Evolutionary conservation across 1,140 invertebrate species (phyloP).

Genomic region (Lordiphosa collinella): DNA sequence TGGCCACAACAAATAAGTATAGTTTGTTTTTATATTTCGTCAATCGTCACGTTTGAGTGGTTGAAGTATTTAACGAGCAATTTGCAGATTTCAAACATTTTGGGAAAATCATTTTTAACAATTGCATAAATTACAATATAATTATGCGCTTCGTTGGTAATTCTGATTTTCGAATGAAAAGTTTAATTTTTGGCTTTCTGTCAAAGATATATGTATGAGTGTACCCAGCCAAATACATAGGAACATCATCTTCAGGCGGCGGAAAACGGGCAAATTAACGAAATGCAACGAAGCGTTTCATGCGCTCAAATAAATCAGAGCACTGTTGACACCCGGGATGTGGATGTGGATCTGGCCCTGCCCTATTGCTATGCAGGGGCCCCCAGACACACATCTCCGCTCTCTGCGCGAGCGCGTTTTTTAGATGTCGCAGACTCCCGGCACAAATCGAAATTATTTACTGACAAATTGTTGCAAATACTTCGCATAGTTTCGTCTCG

Average conservation of each 20-base stretch:
- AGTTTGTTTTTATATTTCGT: constrained; percentile 40
- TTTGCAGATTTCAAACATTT: constrained; percentile 48
- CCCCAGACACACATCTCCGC: constrained; percentile 25
- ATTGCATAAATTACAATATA: constrained; percentile 71
- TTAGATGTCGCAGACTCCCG: constrained; percentile 39
- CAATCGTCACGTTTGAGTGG: constrained; percentile 53
- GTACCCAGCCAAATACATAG: constrained; percentile 5
- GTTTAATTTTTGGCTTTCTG: constrained; percentile 45
- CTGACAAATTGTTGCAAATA: constrained; percentile 78
- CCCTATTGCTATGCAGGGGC: constrained; percentile 1
- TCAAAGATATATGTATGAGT: constrained; percentile 27
- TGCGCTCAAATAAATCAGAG: constrained; percentile 78
- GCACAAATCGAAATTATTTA: constrained; percentile 74
- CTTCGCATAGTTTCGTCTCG: constrained; percentile 43
- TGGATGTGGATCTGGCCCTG: constrained; percentile 22
- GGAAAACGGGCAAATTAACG: constrained; percentile 77
- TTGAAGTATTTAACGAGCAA: constrained; percentile 65
- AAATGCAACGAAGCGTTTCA: constrained; percentile 77
- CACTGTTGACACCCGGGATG: constrained; percentile 67
- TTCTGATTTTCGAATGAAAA: constrained; percentile 57
- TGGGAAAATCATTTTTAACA: constrained; percentile 9
- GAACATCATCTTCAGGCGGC: constrained; percentile 25
- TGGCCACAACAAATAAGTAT: constrained; percentile 26
- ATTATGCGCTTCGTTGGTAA: constrained; percentile 70
- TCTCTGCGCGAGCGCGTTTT: constrained; percentile 30